Percentiles rank a stretch among this genome's conserved stretches.
Evolutionary conservation across 2,888 invertebrate genomes (phyloP).

Genomic region (Lacanobia wlatinum): DNA sequence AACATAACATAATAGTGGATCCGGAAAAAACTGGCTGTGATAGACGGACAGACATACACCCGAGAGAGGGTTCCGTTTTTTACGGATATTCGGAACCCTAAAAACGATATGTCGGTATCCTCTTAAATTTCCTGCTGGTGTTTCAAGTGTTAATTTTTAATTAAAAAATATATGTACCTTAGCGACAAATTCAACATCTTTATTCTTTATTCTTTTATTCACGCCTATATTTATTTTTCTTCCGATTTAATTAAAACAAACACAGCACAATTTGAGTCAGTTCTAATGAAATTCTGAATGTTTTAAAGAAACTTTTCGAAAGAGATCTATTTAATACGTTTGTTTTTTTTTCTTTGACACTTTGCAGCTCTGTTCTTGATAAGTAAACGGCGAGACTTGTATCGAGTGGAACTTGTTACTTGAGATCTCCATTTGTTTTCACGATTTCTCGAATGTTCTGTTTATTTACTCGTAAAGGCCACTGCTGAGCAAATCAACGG

Average conservation of each 20-base stretch:
- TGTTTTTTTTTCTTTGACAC: conserved; percentile 50
- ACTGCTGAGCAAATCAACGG: conserved; percentile 26
- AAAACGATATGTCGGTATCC: background rate
- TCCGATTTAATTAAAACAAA: conserved; percentile 10
- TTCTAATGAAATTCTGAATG: conserved; percentile 28
- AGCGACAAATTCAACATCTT: no score
- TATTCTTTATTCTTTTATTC: no score
- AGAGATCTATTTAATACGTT: conserved; percentile 32
- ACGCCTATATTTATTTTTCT: background rate
- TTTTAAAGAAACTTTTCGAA: conserved; percentile 41
- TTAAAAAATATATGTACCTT: no score
- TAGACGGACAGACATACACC: no score
- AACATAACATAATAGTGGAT: no score
- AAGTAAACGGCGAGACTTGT: conserved; percentile 42
- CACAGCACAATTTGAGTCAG: conserved; percentile 17
- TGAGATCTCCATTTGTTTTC: conserved; percentile 30
- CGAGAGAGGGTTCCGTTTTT: no score
- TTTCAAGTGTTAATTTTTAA: background rate
- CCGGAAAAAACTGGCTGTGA: no score
- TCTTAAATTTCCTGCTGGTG: background rate
- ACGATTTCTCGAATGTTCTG: conserved; percentile 6
- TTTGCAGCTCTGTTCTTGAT: conserved; percentile 44
- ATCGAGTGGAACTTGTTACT: conserved; percentile 32
- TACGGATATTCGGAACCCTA: no score
- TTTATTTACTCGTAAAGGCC: conserved; percentile 29